phyloP scores from a whole-genome alignment of 2,113 vertebrate genomes.

The Callipepla californica region DNA sequence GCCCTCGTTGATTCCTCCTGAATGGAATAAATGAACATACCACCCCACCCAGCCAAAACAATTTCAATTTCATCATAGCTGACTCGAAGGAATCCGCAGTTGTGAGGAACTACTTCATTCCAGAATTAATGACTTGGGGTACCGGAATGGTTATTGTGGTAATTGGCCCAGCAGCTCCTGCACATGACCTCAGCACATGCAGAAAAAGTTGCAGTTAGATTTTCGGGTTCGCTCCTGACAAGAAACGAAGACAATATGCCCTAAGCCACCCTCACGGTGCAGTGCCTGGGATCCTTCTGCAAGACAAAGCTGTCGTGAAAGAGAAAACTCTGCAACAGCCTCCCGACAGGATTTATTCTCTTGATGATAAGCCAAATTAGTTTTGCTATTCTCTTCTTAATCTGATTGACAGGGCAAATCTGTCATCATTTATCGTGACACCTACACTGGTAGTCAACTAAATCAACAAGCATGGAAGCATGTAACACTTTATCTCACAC shows the following conservation, averaged over 20 bases:
- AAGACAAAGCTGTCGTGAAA: neutral
- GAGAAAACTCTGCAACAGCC: neutral
- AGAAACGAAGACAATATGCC: neutral
- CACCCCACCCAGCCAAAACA: accelerated
- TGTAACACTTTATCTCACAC: neutral
- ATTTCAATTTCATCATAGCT: accelerated
- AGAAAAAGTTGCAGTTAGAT: neutral
- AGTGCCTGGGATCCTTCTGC: neutral
- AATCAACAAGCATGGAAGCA: neutral
- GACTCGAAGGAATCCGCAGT: neutral
- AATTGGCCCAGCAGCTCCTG: neutral
- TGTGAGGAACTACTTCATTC: accelerated
- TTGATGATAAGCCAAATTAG: conserved; percentile 25
- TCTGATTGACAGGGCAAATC: conserved; percentile 7
- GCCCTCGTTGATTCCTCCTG: accelerated
- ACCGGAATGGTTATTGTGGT: neutral
- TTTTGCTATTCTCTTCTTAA: conserved; percentile 2
- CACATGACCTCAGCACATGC: neutral
- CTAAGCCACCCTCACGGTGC: accelerated
- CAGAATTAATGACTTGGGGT: neutral
- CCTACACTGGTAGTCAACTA: neutral
- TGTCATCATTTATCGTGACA: neutral
- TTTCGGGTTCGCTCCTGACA: neutral
- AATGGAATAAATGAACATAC: neutral
- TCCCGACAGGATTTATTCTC: conserved; percentile 16